Base-by-base conservation (phyloP, 2,888 invertebrate species). In the Acleris literana region DNA sequence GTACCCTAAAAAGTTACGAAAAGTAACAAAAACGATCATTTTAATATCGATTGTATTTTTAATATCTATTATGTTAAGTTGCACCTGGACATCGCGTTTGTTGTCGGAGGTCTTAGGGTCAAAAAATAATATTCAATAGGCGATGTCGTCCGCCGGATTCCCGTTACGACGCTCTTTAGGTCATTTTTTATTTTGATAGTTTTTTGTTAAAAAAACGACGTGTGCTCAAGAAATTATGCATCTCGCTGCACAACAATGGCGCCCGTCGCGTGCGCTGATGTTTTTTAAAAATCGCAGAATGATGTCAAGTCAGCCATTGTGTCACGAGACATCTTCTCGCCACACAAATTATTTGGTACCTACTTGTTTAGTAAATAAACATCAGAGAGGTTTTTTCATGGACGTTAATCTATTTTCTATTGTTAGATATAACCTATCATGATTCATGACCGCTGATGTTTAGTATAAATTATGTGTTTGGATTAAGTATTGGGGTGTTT, bases 161-260 rank as follows among this genome's bases (percentile, higher is more conserved):
- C 87, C 86, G 88, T 86, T 88, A 82, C 83, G 82, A 81, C 83
- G 78, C 77, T 82, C 81, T 80, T 74, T 85, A 86, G 92, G 90
- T 92, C 91, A 92, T 81, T 88, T 90, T 92, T 89, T 87, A 83
- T 81, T 84, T 85, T 85, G 84, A 71, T 70, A 67, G 65, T 76
- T 66, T 61, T 68, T 39, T 44, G 25, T 5, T 39, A 78, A 87
- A 90, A 90, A 88, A 82, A 79, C 77, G 85, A 85, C 92, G 90
- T 91, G 90, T 90, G 92, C 90, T 90, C 86, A 78, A 87, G 85
- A 88, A 90, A 92, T 92, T 91, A 92, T 90, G 89, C 89, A 92
- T 88, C 85, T 86, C 83, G 85, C 71, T 89, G 90, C 87, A 81
- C 88, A 86, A 91, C 90, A 92, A 92, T 84, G 74, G 83, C 76